These are phyloP conservation scores for Nannospalax galili DNA, from an alignment of 2,113 vertebrate genomes.

Conservation along the genomic window DNA sequence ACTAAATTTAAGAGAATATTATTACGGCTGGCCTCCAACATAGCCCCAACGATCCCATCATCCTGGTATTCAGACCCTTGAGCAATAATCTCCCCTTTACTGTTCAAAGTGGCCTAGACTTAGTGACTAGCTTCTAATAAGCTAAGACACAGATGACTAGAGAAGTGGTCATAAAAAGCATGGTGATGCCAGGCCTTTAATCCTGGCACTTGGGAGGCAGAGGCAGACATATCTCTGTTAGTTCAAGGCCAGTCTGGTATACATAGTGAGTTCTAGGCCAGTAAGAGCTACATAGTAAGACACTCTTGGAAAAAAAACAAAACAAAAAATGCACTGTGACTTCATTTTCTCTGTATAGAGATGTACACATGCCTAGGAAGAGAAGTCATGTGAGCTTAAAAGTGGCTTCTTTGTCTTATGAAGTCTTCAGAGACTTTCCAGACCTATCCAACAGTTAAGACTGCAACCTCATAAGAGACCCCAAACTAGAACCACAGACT, in stretches of 20 bases:
- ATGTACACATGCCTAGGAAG: not conserved
- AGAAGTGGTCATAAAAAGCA: constrained; percentile 53
- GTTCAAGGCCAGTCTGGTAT: no score
- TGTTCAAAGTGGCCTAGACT: constrained; percentile 42
- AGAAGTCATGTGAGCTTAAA: constrained; percentile 29
- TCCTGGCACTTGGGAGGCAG: no score
- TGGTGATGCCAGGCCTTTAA: constrained; percentile 26
- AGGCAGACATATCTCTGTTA: no score
- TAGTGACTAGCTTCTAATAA: constrained; percentile 49
- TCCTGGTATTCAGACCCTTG: constrained; percentile 30
- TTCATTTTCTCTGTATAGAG: constrained; percentile 26
- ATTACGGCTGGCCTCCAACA: not conserved
- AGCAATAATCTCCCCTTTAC: not conserved
- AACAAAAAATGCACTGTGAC: no score
- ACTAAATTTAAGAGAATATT: constrained; percentile 59
- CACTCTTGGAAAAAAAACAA: no score
- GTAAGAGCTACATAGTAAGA: no score
- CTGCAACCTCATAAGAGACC: not conserved
- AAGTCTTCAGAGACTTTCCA: constrained; percentile 39
- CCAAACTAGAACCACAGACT: constrained; percentile 14
- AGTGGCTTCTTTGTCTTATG: not conserved
- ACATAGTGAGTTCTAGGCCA: no score
- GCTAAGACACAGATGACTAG: not conserved
- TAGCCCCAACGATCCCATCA: not conserved
- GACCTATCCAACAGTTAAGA: not conserved